Evolutionary conservation across 2,888 invertebrate genomes (phyloP).

Genomic region (Liopterus haemorrhoidalis): DNA sequence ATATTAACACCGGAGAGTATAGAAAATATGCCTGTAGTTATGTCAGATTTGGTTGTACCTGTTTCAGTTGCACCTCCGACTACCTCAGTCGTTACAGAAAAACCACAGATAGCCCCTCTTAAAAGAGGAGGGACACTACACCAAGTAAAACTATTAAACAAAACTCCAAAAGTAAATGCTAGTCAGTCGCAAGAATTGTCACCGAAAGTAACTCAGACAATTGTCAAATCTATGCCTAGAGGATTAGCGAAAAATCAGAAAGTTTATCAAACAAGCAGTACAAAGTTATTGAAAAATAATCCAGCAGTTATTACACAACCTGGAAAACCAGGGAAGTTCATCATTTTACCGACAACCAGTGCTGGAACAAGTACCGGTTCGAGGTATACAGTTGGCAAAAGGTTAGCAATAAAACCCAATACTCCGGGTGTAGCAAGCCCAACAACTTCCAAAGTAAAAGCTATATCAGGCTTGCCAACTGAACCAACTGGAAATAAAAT

Average conservation of each 20-base stretch:
- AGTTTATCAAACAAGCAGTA: constrained; percentile 31
- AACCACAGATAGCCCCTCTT: constrained; percentile 21
- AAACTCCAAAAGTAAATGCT: constrained; percentile 24
- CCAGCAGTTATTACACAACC: constrained; percentile 34
- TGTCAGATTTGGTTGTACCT: constrained; percentile 37
- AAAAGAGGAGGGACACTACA: constrained; percentile 16
- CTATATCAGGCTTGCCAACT: constrained; percentile 30
- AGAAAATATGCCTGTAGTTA: constrained; percentile 61
- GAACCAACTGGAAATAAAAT: constrained; percentile 50
- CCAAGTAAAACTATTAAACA: constrained; percentile 32
- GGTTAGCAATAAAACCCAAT: constrained; percentile 46
- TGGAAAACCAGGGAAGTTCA: constrained; percentile 36
- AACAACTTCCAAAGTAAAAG: constrained; percentile 46
- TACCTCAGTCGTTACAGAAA: constrained; percentile 21
- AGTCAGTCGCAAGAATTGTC: constrained; percentile 23
- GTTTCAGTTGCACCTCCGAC: constrained; percentile 17
- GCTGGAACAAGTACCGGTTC: constrained; percentile 26
- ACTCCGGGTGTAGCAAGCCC: constrained; percentile 33
- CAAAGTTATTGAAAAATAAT: constrained; percentile 34
- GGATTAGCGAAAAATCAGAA: constrained; percentile 25
- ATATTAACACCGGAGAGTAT: constrained; percentile 61
- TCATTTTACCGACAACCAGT: constrained; percentile 33
- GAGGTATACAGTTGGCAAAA: constrained; percentile 40
- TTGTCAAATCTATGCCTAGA: constrained; percentile 17
- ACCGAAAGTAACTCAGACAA: constrained; percentile 27